Base-by-base conservation (phyloP, 2,888 invertebrate species). In the Colostygia pectinataria region DNA sequence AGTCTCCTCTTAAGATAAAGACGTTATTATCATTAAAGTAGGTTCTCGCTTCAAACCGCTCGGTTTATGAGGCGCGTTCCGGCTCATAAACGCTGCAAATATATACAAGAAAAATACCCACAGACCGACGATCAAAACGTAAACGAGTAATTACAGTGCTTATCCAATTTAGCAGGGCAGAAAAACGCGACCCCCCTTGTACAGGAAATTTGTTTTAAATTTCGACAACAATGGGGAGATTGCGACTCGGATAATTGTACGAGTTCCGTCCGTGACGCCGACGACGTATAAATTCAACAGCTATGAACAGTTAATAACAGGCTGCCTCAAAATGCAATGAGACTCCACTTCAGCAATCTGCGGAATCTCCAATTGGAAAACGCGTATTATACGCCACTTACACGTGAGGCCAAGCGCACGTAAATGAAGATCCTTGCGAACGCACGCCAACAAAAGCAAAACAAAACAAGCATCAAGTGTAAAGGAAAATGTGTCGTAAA, bases 221-320 rank as follows among this genome's bases (percentile, higher is more conserved):
- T 88, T 90, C 87, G 80, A 87, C 86, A 88, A 90, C 89, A 90
- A 89, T 90, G 88, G 88, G 80, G 80, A 86, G 87, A 90, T 89
- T 68, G 80, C 74, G 69, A 77, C 69, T 68, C 61, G 77, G 87
- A 87, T 89, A 88, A 88, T 88, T 86, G 81, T 75, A 75, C 77
- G 78, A 72, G 80, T 80, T 83, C 77, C 65, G 68, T 68, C 85
- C 85, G 82, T 86, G 83, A 88, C 84, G 86, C 68, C 70, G 68
- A 65, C 65, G 70, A 52, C 38, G 78, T 74, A 82, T 83, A 83
- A 86, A 85, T 87, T 78, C 81, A 68, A 80, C 70, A 71, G 77
- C 77, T 79, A 81, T 77, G 80, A 80, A 78, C 82, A 72, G 77
- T 80, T 89, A 88, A 88, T 88, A 84, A 88, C 83, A 88, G 78